These are phyloP conservation scores for Tetragonula clypearis DNA, from an alignment of 1,140 invertebrate genomes.

Conservation along the genomic window DNA sequence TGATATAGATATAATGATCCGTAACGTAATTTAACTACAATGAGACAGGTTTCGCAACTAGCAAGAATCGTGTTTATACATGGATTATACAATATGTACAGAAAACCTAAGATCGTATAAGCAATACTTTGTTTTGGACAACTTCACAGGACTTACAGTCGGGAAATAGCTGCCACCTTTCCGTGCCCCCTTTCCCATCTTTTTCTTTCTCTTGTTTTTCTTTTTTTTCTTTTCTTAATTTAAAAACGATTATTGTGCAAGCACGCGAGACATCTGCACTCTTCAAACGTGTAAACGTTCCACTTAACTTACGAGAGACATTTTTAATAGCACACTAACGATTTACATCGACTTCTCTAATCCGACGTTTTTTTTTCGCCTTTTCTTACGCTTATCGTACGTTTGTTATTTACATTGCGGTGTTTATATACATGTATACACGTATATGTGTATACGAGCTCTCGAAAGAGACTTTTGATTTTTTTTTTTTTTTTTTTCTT, in stretches of 20 bases:
- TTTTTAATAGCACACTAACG: conserved; percentile 35
- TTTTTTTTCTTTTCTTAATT: background rate
- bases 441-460: conserved; percentile 44
- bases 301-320: conserved; percentile 42
- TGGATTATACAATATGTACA: conserved; percentile 82
- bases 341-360: conserved; percentile 38
- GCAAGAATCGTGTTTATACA: conserved; percentile 81
- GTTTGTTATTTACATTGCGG: conserved; percentile 45
- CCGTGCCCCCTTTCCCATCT: conserved; percentile 25
- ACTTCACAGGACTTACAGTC: conserved; percentile 71
- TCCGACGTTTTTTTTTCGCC: background rate
- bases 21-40: conserved; percentile 81
- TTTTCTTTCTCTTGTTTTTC: background rate
- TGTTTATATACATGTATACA: conserved; percentile 48
- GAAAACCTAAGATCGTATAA: conserved; percentile 75
- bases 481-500: conserved; percentile 25
- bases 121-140: conserved; percentile 77
- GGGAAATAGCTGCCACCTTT: conserved; percentile 37
- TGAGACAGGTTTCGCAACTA: conserved; percentile 78
- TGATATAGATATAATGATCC: conserved; percentile 82
- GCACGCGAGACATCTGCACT: background rate
- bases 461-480: conserved; percentile 38
- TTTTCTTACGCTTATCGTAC: conserved; percentile 9
- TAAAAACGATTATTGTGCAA: conserved; percentile 28
- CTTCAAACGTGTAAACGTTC: conserved; percentile 1